Base-by-base conservation (phyloP, 2,113 vertebrate genomes). In the Neotoma lepida region DNA sequence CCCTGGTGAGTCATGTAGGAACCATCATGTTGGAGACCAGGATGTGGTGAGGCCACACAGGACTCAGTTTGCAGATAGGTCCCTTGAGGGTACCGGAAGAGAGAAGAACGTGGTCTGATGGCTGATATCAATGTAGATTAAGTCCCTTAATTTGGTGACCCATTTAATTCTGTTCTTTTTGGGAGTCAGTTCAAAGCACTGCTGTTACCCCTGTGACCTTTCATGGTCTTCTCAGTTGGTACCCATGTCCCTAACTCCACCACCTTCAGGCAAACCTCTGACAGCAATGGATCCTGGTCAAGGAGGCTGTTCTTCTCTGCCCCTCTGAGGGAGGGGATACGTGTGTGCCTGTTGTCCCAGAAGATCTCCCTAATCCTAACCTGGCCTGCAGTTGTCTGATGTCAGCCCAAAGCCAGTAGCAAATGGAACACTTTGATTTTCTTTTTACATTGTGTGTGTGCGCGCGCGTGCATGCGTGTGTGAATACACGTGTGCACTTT, bases 281-380 rank as follows among this genome's bases (percentile, higher is more conserved):
- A 49, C 24, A 20, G 81, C 41, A 30, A 2, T 24, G 41, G 74
- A 30, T 33, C 66, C 33, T 44, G 66, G 39, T 20, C 39, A 41
- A 58, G 17, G 41, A 44, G 41, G 35, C 26, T 20, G 33, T 63
- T 14, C 33, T n/a, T 46, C 51, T 41, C 15, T 30, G 18, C 4
- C 14, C 6, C 14, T 14, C 5, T n/a, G 35, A 41, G 66, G 1
- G 39, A 24, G 54, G 4, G 12, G 24, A 6, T 2, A 0, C 0
- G 22, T 66, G 51, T 1, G 22, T 4, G 30, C 20, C 68, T 24
- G n/a, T 33, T 33, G 64, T 39, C 44, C 44, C 51, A 39, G 66
- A 30, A 44, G 41, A 30, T 28, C 44, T 39, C 49, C 51, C 49
- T 54, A 70, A 44, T 54, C 15, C 80, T 70, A 15, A 39, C 0